Evolutionary conservation across 64 coral and sea anemone genomes (phyloP).

Genomic region (Trachythela sp.): DNA sequence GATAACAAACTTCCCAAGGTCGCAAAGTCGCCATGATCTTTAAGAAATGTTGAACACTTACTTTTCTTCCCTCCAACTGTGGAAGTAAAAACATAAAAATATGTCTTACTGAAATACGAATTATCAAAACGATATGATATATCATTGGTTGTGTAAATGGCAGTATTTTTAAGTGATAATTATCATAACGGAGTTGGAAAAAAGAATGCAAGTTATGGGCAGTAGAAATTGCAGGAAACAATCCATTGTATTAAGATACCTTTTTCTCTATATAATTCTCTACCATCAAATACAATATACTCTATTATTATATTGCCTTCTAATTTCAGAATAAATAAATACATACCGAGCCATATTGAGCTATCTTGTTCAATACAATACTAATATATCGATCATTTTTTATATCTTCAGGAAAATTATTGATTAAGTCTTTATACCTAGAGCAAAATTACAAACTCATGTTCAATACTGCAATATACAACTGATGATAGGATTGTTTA

Average conservation of each 20-base stretch:
- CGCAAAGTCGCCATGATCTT: slow-evolving; percentile 79
- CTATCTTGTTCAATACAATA: slow-evolving; percentile 75
- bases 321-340: too few species aligned
- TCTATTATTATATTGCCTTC: too few species aligned
- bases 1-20: slow-evolving; percentile 87
- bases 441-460: neutral
- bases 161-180: too few species aligned
- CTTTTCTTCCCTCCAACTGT: slow-evolving; percentile 88
- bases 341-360: slow-evolving; percentile 83
- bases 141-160: too few species aligned
- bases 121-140: too few species aligned
- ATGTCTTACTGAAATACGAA: neutral
- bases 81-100: neutral
- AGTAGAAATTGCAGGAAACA: too few species aligned
- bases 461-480: neutral
- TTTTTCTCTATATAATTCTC: too few species aligned
- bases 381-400: slow-evolving; percentile 70
- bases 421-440: slow-evolving; percentile 85
- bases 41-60: slow-evolving; percentile 73
- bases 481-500: neutral
- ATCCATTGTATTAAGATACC: too few species aligned
- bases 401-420: slow-evolving; percentile 70
- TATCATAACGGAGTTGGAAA: too few species aligned
- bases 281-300: too few species aligned
- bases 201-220: too few species aligned